Percentiles rank a stretch among this genome's conserved stretches.
These are phyloP conservation scores for Caenorhabditis sp. DNA, from an alignment of 2,888 invertebrate genomes.

Conservation along the genomic window DNA sequence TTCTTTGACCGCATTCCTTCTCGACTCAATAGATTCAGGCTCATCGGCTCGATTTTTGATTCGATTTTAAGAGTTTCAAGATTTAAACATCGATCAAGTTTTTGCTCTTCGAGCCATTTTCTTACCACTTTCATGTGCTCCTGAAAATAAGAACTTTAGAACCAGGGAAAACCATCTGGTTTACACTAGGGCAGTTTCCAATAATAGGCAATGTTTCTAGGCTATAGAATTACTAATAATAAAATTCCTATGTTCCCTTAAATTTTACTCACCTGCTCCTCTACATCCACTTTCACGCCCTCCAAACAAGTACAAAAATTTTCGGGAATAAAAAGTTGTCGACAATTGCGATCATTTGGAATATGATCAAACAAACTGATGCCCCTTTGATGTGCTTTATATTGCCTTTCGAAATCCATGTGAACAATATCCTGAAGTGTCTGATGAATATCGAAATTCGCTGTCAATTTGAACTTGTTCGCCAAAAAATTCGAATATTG, in stretches of 20 bases:
- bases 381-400: too few relatives aligned
- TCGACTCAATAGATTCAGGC: not conserved
- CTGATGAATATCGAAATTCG: constrained; percentile 72
- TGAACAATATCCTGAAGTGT: constrained; percentile 43
- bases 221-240: too few relatives aligned
- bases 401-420: constrained; percentile 15
- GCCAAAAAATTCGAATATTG: constrained; percentile 17
- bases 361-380: constrained; percentile 1
- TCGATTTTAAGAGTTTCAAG: not conserved
- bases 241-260: not conserved
- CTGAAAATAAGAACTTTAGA: not conserved
- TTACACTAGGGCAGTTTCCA: too few relatives aligned
- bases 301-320: constrained; percentile 50
- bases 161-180: too few relatives aligned
- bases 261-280: too few relatives aligned
- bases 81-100: not conserved
- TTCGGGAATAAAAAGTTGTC: constrained; percentile 36
- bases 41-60: not conserved
- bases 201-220: too few relatives aligned
- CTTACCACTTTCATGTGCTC: not conserved
- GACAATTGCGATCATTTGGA: too few relatives aligned
- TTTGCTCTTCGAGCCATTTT: not conserved
- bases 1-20: not conserved
- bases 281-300: too few relatives aligned
- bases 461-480: constrained; percentile 43